These are phyloP conservation scores for Aplodontia rufa DNA, from an alignment of 2,113 vertebrate species.

Conservation along the genomic window DNA sequence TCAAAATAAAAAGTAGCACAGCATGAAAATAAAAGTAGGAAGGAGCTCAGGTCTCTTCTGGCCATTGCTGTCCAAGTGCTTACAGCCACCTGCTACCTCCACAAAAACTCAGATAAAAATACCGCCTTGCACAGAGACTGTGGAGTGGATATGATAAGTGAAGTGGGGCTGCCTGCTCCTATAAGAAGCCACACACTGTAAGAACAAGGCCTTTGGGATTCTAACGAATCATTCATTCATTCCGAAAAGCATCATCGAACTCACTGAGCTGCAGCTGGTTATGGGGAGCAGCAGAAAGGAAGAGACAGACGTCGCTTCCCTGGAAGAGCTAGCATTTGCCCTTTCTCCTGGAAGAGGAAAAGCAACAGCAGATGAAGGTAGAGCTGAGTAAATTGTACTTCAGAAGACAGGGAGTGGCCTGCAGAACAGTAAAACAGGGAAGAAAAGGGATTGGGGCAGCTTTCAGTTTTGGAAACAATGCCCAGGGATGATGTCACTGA, in stretches of 20 bases:
- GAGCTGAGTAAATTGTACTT: neutral
- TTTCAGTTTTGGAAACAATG: neutral
- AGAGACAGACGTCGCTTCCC: neutral
- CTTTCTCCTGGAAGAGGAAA: neutral
- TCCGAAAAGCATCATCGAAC: neutral
- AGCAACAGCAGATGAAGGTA: neutral
- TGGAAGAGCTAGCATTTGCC: neutral
- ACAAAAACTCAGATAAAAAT: neutral
- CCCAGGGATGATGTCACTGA: neutral
- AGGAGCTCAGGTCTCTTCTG: neutral
- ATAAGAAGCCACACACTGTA: neutral
- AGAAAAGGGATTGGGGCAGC: neutral
- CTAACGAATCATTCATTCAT: neutral
- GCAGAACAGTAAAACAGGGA: neutral
- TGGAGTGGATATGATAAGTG: neutral
- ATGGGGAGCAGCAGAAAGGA: neutral
- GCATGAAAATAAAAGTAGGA: too few relatives aligned
- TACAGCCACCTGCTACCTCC: neutral
- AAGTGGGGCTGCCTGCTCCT: neutral
- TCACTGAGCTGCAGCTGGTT: neutral
- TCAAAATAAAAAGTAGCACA: too few relatives aligned
- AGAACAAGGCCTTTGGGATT: neutral
- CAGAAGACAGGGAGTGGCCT: neutral
- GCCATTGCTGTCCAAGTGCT: neutral
- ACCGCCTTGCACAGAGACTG: neutral